These are phyloP conservation scores for Caenorhabditis inopinata DNA, from an alignment of 1,140 invertebrate genomes.

Conservation along the genomic window DNA sequence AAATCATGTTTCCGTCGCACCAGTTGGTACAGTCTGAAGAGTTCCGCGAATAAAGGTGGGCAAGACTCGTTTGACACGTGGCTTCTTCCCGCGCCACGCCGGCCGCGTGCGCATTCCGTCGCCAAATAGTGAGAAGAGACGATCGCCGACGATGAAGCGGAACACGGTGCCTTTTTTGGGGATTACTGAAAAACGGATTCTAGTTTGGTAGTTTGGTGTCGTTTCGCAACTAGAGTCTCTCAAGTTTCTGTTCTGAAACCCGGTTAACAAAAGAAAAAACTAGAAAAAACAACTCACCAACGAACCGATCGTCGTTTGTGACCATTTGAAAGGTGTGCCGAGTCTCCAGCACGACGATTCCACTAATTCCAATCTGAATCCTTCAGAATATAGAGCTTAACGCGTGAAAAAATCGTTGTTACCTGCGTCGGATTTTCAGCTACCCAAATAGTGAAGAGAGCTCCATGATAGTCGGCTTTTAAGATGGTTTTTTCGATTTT, in stretches of 20 bases:
- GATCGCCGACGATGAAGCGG: slow-evolving; percentile 35
- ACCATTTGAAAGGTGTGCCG: slow-evolving; percentile 43
- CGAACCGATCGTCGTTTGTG: slow-evolving; percentile 42
- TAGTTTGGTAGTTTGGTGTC: too few species aligned
- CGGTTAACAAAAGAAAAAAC: too few species aligned
- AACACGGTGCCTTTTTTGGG: slow-evolving; percentile 40
- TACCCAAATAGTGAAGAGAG: slow-evolving; percentile 24
- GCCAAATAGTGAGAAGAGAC: slow-evolving; percentile 41
- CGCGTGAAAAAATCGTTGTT: background rate
- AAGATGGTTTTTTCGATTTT: background rate
- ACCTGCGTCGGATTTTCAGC: slow-evolving; percentile 43
- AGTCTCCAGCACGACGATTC: slow-evolving; percentile 43
- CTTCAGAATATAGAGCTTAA: background rate
- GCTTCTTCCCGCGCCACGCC: slow-evolving; percentile 31
- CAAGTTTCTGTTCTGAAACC: too few species aligned
- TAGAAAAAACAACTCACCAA: slow-evolving; percentile 7
- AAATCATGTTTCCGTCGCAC: background rate
- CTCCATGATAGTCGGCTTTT: slow-evolving; percentile 39
- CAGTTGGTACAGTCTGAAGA: background rate
- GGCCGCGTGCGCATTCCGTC: slow-evolving; percentile 42
- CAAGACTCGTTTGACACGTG: slow-evolving; percentile 13
- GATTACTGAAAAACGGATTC: slow-evolving; percentile 35
- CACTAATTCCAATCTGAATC: slow-evolving; percentile 38
- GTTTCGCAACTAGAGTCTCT: too few species aligned
- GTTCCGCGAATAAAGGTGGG: slow-evolving; percentile 40